Evolutionary conservation across 2,113 vertebrate genomes (phyloP), one percentile per base, ranked within the genome.

Genomic region (Suricata suricatta): DNA sequence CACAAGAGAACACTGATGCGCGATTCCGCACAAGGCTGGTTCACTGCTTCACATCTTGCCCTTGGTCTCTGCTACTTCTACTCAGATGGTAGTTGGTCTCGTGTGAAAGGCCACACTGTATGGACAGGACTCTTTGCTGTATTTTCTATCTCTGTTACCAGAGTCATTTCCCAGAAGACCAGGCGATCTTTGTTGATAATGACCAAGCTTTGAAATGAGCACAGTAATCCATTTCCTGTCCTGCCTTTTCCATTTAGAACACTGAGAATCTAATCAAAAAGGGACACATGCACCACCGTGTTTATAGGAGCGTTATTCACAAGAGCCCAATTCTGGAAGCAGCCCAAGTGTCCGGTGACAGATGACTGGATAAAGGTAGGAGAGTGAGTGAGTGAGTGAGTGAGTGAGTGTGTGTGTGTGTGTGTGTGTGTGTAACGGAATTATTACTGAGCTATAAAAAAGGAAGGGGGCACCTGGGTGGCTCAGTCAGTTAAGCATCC

Each of bases 261-360:
- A 93, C 88, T 93, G 80, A 93, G 57, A 90, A 83, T 77, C 72
- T 57, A 84, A 96, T 97, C 96, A 96, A 94, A 98, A 86, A 85
- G 38, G 72, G 23, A 74, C 7, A 27, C 23, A 44, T 27, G 72
- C 6, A 5, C 38, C 72, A 23, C 72, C 14, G 7, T 7, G 23
- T 74, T 41, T 15, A 41, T 3, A 74, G 71, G 23, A 74, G 23
- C 13, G 14, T 66, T 41, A 74, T 27, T 74, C 71, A 41, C 38
- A 74, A 74, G 2, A 44, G 38, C 38, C 71, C 27, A 74, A 74
- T 41, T 74, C 27, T 44, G 72, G 38, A 74, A 74, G 27, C 25
- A 38, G 72, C 38, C 38, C 38, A 44, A 74, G 72, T 15, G 27
- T 7, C 72, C 13, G 27, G 3, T 41, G 23, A 74, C 23, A 44